These are phyloP conservation scores for Acipenser ruthenus DNA, from an alignment of 2,797 vertebrate genomes.

Conservation along the genomic window DNA sequence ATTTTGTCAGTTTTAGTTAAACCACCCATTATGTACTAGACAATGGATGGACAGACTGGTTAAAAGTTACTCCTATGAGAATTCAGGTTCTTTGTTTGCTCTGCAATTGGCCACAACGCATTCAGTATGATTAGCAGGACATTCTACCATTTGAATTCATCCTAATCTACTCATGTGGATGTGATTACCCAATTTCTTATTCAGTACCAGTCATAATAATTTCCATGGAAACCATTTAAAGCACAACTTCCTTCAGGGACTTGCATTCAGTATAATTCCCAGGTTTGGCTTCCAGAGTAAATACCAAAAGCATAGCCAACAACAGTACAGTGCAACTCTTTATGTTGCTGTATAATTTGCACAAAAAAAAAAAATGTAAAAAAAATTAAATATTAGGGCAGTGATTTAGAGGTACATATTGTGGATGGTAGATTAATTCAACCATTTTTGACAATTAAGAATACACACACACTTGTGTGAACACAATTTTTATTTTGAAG, in stretches of 20 bases:
- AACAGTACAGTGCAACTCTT: too few relatives aligned
- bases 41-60: conserved; percentile 1
- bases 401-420: too few relatives aligned
- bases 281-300: too few relatives aligned
- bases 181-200: conserved; percentile 1
- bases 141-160: conserved; percentile 10
- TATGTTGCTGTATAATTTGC: too few relatives aligned
- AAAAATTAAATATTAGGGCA: too few relatives aligned
- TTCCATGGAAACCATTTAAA: conserved; percentile 9
- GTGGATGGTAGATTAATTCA: too few relatives aligned
- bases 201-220: neutral
- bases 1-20: conserved; percentile 8
- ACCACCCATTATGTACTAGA: conserved; percentile 15
- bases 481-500: neutral
- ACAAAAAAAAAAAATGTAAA: too few relatives aligned
- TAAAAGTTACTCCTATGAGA: conserved; percentile 18
- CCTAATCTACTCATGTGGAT: conserved; percentile 18
- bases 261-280: neutral
- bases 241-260: neutral
- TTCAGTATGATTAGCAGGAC: conserved; percentile 15
- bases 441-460: too few relatives aligned
- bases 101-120: conserved; percentile 15
- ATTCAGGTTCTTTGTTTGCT: conserved; percentile 12
- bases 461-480: neutral
- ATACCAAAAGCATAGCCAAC: too few relatives aligned